Conservation (phyloP, 1,140 invertebrate genomes). For the Brachionus manjavacas region DNA sequence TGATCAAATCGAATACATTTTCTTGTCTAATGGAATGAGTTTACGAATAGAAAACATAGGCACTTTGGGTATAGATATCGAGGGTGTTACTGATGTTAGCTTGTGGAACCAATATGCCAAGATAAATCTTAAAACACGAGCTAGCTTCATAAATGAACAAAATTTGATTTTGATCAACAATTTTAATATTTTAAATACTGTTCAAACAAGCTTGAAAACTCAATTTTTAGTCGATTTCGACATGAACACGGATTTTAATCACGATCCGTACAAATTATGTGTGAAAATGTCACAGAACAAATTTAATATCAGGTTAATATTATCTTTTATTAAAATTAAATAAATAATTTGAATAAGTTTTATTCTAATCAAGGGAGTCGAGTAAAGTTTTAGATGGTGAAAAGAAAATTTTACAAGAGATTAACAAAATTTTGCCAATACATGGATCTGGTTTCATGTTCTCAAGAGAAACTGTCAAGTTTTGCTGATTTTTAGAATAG, state of each 20-base stretch:
- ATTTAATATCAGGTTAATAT: neutral
- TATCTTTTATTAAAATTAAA: neutral
- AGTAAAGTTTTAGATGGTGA: neutral
- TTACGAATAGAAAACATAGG: neutral
- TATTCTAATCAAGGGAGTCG: neutral
- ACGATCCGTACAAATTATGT: neutral
- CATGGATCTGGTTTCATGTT: constrained; percentile 3
- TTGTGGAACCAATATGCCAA: constrained; percentile 28
- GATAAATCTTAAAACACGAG: constrained; percentile 8
- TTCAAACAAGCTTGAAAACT: neutral
- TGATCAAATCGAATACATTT: constrained; percentile 29
- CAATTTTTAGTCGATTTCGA: constrained; percentile 5
- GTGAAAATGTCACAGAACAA: constrained; percentile 12
- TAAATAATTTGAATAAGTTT: neutral
- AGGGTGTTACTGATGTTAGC: neutral
- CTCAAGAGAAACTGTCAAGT: constrained; percentile 13
- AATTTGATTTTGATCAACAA: neutral
- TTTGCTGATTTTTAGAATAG: neutral
- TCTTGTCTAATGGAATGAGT: neutral
- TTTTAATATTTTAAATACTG: neutral
- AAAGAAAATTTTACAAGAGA: neutral
- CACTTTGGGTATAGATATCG: neutral
- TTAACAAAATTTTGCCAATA: neutral
- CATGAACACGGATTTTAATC: neutral
- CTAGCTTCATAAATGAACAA: neutral